Conservation (phyloP, 2,113 vertebrate species). For the Holacanthus passer region DNA sequence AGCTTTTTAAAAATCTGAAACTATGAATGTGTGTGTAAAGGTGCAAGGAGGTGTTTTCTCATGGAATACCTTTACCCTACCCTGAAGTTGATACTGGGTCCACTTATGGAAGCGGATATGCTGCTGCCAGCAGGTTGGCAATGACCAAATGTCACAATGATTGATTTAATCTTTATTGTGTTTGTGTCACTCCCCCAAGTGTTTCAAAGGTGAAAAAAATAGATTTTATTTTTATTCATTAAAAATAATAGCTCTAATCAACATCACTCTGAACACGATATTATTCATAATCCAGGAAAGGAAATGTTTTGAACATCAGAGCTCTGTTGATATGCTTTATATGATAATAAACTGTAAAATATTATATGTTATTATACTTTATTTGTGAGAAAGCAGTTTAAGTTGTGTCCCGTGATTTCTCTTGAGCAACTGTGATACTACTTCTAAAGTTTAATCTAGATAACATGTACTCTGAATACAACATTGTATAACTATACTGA, state of each 20-base stretch:
- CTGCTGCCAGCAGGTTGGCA: background rate
- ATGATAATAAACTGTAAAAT: background rate
- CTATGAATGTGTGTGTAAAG: background rate
- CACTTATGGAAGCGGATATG: background rate
- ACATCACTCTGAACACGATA: background rate
- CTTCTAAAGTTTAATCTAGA: background rate
- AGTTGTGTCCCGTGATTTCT: background rate
- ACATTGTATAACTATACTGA: constrained; percentile 1
- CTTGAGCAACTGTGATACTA: background rate
- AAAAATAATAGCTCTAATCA: background rate
- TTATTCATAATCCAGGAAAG: background rate
- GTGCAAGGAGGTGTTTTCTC: background rate
- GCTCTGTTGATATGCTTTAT: background rate
- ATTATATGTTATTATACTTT: background rate
- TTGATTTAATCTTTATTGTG: background rate
- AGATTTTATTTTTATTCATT: background rate
- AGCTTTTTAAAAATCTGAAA: no score
- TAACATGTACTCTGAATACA: background rate
- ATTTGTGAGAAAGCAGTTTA: background rate
- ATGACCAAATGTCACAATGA: background rate
- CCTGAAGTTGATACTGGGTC: background rate
- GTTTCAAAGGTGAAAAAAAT: background rate
- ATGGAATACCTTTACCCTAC: background rate
- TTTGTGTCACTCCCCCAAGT: background rate
- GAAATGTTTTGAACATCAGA: background rate